Conservation (phyloP, 1,140 invertebrate species). For the Brachionus paranguensis region DNA sequence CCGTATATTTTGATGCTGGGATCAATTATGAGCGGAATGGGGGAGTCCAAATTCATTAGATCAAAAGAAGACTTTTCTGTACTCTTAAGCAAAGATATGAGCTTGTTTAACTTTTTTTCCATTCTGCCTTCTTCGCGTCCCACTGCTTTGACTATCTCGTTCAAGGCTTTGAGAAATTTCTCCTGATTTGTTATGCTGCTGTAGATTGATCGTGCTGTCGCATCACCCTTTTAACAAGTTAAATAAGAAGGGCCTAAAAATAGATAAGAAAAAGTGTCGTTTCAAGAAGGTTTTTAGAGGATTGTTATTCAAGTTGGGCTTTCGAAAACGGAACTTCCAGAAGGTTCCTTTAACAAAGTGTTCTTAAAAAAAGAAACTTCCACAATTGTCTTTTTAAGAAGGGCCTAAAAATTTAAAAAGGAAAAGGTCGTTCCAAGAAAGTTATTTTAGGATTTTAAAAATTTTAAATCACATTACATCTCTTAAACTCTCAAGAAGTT, state of each 20-base stretch:
- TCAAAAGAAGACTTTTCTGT: slow-evolving; percentile 70
- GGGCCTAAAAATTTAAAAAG: too few species aligned
- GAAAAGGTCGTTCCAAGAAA: too few species aligned
- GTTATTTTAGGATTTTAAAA: too few species aligned
- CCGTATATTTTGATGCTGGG: slow-evolving; percentile 81
- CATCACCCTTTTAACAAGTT: background rate
- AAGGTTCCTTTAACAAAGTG: too few species aligned
- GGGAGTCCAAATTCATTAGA: slow-evolving; percentile 80
- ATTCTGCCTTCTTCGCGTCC: background rate
- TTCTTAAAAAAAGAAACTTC: too few species aligned
- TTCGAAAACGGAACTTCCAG: too few species aligned
- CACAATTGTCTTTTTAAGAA: too few species aligned
- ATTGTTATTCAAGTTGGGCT: too few species aligned
- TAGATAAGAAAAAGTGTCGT: too few species aligned
- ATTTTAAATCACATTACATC: background rate
- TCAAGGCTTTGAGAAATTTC: slow-evolving; percentile 13
- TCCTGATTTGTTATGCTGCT: slow-evolving; percentile 13
- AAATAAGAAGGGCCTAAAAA: too few species aligned
- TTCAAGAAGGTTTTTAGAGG: too few species aligned
- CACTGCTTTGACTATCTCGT: slow-evolving; percentile 15
- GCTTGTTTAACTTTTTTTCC: slow-evolving; percentile 56
- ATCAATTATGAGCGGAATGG: slow-evolving; percentile 72
- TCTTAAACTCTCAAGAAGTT: slow-evolving; percentile 9
- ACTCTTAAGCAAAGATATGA: slow-evolving; percentile 66
- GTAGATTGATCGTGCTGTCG: background rate